Base-by-base conservation (phyloP, 2,113 vertebrate genomes). In the Scomber scombrus region DNA sequence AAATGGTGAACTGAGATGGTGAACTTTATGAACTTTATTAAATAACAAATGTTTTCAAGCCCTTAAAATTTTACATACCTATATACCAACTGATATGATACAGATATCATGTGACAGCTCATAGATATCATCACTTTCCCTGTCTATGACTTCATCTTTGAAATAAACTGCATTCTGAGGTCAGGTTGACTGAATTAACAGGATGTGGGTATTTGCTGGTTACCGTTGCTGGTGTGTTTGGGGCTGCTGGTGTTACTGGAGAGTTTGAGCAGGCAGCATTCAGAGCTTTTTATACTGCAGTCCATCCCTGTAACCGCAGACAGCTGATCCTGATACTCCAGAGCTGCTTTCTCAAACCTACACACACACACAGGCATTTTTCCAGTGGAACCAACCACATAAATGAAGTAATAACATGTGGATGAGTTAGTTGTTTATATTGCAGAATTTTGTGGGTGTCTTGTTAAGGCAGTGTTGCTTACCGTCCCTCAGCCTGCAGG, bases 321-420 rank as follows among this genome's bases (percentile, higher is more conserved):
- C 2, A 99, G 94, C 75, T 98, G 97, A 82, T 99, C 98, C 85
- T 99, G 98, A 90, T 99, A 99, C 43, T 99, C 98, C 2, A 93
- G 91, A 11, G 97, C 95, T 4, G 98, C 98, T 88, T 98, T 99
- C 91, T 99, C 98, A 95, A 98, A 99, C 91, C 98, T 99, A 67
- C 15, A 91, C 82, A 68, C 11, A 65, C 8, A n/a, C 11, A 63
- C 14, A 75, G 1, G 1, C 13, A 78, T 9, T 23, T 47, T 2
- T 29, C 18, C 18, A 63, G 21, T 16, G 18, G 12, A 56, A 9
- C 52, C 11, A 75, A 55, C 7, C 14, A 73, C 74, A 34, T n/a
- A 13, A 51, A 56, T 46, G 5, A 40, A 65, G 0, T 19, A 19
- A 3, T 4, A 1, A 14, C 5, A 7, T 10, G 10, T 13, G 15